phyloP scores from a whole-genome alignment of 2,113 vertebrate species.

The Paradisaea rubra region DNA sequence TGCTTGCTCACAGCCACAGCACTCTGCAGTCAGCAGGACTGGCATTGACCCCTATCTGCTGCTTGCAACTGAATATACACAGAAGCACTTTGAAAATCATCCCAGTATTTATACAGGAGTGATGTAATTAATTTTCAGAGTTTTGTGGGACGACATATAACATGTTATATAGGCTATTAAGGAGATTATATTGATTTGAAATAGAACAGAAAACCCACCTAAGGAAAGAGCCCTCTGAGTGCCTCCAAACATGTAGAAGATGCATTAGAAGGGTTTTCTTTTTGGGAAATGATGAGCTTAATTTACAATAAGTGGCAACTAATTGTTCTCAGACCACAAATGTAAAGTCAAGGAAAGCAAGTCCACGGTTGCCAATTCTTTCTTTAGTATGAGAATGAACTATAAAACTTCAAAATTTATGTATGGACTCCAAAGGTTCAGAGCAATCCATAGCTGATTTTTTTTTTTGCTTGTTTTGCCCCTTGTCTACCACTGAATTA shows the following conservation, averaged over 20 bases:
- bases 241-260: neutral
- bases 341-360: neutral
- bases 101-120: slow-evolving; percentile 23
- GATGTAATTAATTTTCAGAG: slow-evolving; percentile 13
- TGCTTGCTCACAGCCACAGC: slow-evolving; percentile 49
- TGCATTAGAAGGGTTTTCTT: neutral
- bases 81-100: slow-evolving; percentile 25
- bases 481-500: neutral
- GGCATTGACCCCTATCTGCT: neutral
- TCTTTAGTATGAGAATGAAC: neutral
- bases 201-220: neutral
- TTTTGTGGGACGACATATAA: neutral
- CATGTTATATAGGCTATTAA: slow-evolving; percentile 32
- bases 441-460: neutral
- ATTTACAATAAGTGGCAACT: neutral
- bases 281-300: neutral
- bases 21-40: slow-evolving; percentile 7
- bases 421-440: neutral
- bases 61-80: slow-evolving; percentile 17
- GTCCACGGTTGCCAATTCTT: neutral
- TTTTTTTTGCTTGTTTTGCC: neutral
- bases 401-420: neutral
- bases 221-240: neutral
- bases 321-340: neutral
- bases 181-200: neutral